phyloP scores from a whole-genome alignment of 2,113 vertebrate genomes.

The Engraulis encrasicolus region DNA sequence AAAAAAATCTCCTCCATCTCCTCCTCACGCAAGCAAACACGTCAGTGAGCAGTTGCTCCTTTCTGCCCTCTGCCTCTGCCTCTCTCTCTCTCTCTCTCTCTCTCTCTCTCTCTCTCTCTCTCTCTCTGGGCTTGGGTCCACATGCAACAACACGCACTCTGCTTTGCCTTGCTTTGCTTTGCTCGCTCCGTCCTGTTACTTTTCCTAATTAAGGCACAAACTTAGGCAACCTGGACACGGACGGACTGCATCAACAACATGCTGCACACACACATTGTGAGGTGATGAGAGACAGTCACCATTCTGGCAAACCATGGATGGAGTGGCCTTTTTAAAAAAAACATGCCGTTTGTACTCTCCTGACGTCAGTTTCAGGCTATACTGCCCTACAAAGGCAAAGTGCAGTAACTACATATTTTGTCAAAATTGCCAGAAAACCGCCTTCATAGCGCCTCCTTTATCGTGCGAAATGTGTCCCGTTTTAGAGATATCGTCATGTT shows the following conservation, averaged over 20 bases:
- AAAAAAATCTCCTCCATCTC: no score
- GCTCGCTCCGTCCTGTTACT: constrained; percentile 26
- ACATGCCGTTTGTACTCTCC: neutral
- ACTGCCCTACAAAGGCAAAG: no score
- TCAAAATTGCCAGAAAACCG: no score
- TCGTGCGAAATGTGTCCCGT: no score
- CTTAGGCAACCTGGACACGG: neutral
- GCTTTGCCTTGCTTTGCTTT: no score
- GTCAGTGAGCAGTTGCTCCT: constrained; percentile 5
- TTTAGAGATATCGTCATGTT: no score
- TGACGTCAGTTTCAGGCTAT: no score
- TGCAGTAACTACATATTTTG: no score
- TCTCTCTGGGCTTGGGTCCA: constrained; percentile 44
- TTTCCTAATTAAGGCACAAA: constrained; percentile 47
- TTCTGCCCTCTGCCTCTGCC: constrained; percentile 39
- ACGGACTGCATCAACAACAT: neutral
- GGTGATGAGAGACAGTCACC: neutral
- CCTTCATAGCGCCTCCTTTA: no score
- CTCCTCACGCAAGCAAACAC: constrained; percentile 4
- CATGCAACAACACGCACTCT: constrained; percentile 35
- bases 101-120: no score
- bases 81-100: constrained; percentile 32
- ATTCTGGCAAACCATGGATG: no score
- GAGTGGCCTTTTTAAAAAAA: neutral
- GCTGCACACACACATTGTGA: constrained; percentile 33